Percentiles rank a stretch among this genome's conserved stretches.
Conservation (phyloP, 1,140 invertebrate genomes). For the Macrocentrus cingulum region DNA sequence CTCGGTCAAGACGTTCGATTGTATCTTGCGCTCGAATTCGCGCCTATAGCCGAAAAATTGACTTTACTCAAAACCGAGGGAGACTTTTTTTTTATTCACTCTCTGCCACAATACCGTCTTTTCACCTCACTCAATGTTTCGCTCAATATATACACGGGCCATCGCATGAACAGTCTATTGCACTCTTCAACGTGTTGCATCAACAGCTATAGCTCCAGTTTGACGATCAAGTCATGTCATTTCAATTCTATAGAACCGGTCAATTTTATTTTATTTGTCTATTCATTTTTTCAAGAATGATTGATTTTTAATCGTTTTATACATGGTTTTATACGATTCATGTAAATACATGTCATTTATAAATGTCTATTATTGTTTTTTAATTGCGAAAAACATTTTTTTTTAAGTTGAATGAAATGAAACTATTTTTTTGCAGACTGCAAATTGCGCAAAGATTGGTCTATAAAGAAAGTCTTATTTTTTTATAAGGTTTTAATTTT, state of each 20-base stretch:
- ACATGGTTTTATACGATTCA: no score
- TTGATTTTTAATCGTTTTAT: no score
- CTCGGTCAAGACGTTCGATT: constrained; percentile 20
- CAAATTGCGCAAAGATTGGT: no score
- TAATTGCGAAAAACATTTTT: no score
- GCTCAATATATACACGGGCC: no score
- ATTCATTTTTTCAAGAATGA: constrained; percentile 4
- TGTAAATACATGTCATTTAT: no score
- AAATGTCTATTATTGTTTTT: no score
- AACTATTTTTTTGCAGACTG: no score
- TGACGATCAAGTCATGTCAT: neutral
- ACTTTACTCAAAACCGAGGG: neutral
- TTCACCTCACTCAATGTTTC: neutral
- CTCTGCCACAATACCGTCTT: neutral
- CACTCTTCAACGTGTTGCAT: neutral
- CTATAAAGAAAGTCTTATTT: no score
- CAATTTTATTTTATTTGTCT: no score
- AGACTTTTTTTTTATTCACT: neutral
- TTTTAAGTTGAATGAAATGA: no score
- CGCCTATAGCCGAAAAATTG: constrained; percentile 19
- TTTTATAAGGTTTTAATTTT: no score
- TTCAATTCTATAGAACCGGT: neutral
- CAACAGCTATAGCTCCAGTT: neutral
- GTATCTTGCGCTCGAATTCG: constrained; percentile 20
- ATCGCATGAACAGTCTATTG: neutral